Conservation (phyloP, 2,797 vertebrate species). For the Tangara arthus region DNA sequence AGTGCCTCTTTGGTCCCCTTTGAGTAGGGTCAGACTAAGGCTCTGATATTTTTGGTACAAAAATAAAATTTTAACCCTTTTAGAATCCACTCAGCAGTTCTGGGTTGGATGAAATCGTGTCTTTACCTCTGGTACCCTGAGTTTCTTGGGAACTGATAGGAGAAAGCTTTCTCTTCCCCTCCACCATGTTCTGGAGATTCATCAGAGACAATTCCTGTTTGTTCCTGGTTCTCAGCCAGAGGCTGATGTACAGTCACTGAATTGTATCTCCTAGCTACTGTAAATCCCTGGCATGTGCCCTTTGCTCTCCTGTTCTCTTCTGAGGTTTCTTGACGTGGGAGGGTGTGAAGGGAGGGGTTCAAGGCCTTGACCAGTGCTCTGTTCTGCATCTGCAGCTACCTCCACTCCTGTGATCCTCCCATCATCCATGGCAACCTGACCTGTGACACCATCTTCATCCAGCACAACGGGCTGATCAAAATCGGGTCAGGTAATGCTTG, state of each 20-base stretch:
- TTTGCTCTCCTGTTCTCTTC: neutral
- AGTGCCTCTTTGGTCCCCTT: neutral
- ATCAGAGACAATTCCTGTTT: neutral
- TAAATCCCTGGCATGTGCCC: neutral
- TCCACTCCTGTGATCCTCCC: conserved; percentile 94
- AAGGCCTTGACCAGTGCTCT: neutral
- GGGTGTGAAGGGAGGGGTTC: neutral
- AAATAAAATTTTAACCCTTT: neutral
- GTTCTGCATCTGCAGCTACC: conserved; percentile 81
- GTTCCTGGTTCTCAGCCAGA: neutral
- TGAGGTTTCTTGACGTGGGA: neutral
- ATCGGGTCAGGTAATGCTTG: conserved; percentile 90
- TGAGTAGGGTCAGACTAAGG: neutral
- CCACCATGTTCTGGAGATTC: neutral
- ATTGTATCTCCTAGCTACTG: neutral
- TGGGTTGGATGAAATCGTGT: neutral
- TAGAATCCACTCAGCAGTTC: neutral
- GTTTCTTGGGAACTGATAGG: neutral
- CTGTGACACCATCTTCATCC: conserved; percentile 97
- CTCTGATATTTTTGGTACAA: neutral
- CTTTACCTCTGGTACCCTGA: neutral
- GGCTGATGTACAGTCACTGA: neutral
- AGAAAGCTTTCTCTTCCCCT: neutral
- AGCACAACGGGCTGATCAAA: conserved; percentile 97
- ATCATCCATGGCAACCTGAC: conserved; percentile 97